These are phyloP conservation scores for Nyctibius grandis DNA, from an alignment of 2,797 vertebrate genomes.

Conservation along the genomic window DNA sequence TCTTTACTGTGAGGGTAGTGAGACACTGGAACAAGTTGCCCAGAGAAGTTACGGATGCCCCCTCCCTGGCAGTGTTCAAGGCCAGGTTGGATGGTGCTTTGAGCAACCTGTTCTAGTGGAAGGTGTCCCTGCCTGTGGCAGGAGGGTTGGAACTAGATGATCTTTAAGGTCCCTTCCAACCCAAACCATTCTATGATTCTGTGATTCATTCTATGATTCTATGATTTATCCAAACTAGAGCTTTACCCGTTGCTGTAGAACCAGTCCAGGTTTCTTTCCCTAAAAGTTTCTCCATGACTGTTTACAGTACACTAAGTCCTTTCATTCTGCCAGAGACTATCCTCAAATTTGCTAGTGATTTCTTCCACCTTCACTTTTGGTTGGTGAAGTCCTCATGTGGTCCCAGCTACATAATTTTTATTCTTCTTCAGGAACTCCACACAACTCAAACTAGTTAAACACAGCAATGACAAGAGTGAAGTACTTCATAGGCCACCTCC, in stretches of 20 bases:
- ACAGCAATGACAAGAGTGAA: background rate
- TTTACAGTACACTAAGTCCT: background rate
- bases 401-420: background rate
- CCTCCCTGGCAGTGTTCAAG: no score
- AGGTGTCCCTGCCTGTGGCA: no score
- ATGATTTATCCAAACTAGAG: background rate
- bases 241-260: background rate
- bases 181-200: no score
- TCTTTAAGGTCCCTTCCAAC: no score
- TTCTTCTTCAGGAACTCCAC: background rate
- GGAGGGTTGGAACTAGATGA: no score
- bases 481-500: background rate
- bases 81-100: no score
- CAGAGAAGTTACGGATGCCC: no score
- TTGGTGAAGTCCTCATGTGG: background rate
- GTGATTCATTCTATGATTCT: no score
- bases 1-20: no score
- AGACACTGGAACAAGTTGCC: no score
- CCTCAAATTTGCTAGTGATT: background rate
- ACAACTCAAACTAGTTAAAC: background rate
- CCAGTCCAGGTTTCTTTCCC: background rate
- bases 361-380: fast-evolving
- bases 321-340: background rate
- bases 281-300: background rate
- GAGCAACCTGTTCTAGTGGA: no score